Conservation (phyloP, 2,797 vertebrate genomes). For the Pelobates cultripes region DNA sequence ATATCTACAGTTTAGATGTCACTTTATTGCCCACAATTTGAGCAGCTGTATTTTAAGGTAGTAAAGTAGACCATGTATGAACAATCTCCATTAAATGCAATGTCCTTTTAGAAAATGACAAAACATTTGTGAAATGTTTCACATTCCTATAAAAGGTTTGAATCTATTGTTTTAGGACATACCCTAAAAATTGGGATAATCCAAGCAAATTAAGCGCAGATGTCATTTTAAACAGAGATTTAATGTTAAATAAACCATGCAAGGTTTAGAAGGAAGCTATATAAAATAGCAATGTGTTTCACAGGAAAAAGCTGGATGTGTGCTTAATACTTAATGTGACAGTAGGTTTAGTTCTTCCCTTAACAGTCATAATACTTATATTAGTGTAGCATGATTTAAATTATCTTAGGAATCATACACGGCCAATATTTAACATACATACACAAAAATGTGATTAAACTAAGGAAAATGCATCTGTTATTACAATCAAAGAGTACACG, state of each 20-base stretch:
- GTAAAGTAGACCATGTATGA: no score
- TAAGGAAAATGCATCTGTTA: neutral
- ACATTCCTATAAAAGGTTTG: neutral
- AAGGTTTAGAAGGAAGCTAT: neutral
- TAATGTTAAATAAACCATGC: slow-evolving; percentile 1
- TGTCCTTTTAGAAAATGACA: neutral
- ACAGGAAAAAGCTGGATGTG: slow-evolving; percentile 1
- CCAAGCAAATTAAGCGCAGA: neutral
- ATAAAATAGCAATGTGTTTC: neutral
- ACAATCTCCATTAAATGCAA: no score
- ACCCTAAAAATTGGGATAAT: neutral
- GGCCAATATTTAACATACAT: neutral
- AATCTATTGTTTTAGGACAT: neutral
- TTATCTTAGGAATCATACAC: neutral
- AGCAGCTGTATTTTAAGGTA: no score
- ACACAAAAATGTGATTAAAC: neutral
- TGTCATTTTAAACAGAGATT: neutral
- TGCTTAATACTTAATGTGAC: neutral
- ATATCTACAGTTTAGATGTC: no score
- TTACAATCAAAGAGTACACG: neutral
- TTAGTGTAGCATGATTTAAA: neutral
- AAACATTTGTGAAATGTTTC: neutral
- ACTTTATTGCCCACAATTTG: no score
- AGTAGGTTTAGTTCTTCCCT: neutral
- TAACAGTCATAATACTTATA: neutral